phyloP scores from a whole-genome alignment of 2,113 vertebrate species.

The Cololabis saira region DNA sequence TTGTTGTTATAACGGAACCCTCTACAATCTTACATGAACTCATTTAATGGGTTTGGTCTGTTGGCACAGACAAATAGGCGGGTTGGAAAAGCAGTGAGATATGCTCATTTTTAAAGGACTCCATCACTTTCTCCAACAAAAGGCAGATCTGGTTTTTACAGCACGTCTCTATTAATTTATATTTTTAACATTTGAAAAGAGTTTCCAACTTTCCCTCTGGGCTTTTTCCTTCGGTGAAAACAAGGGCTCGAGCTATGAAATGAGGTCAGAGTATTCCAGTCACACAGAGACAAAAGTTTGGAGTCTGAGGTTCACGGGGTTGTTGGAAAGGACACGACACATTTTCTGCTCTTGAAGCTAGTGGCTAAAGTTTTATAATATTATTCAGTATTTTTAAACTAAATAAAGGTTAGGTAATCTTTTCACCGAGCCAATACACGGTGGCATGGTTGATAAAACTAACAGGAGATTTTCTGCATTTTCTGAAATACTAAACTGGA shows the following conservation, averaged over 20 bases:
- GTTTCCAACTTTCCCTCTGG: slow-evolving; percentile 30
- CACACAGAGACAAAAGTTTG: slow-evolving; percentile 1
- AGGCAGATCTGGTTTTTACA: slow-evolving; percentile 29
- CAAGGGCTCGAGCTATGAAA: background rate
- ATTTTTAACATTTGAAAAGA: slow-evolving; percentile 38
- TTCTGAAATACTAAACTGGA: too few relatives aligned
- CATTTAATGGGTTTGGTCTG: slow-evolving; percentile 64
- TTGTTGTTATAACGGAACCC: slow-evolving; percentile 64
- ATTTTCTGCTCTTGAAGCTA: background rate
- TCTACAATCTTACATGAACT: slow-evolving; percentile 49
- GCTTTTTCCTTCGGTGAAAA: slow-evolving; percentile 21
- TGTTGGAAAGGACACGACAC: too few relatives aligned
- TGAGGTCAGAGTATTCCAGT: background rate
- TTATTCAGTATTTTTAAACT: background rate
- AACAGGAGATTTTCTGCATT: too few relatives aligned
- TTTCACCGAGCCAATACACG: background rate
- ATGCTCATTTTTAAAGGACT: slow-evolving; percentile 10
- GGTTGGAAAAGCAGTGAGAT: slow-evolving; percentile 29
- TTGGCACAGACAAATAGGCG: slow-evolving; percentile 49
- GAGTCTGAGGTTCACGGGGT: background rate
- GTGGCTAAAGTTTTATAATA: background rate
- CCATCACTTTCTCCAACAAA: slow-evolving; percentile 44
- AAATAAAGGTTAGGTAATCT: background rate
- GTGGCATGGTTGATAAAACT: too few relatives aligned
- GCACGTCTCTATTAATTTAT: slow-evolving; percentile 28